These are phyloP conservation scores for Festucalex cinctus DNA, from an alignment of 2,113 vertebrate genomes.

Conservation along the genomic window DNA sequence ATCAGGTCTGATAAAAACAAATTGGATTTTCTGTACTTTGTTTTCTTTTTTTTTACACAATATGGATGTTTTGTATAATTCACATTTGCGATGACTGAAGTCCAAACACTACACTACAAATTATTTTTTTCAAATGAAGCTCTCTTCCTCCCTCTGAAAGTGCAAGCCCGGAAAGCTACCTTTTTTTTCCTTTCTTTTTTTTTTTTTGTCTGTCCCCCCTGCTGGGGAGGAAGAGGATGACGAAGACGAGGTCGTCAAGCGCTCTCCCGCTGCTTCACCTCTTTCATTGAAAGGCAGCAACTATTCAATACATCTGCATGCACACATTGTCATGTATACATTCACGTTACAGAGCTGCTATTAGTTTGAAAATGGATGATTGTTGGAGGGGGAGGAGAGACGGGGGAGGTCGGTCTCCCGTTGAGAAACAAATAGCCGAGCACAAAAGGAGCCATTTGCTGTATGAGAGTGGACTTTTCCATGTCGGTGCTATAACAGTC, in stretches of 20 bases:
- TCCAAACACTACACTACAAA: no score
- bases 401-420: background rate
- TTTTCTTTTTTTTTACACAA: no score
- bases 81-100: no score
- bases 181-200: background rate
- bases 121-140: background rate
- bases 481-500: background rate
- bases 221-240: slow-evolving; percentile 2
- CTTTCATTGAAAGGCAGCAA: background rate
- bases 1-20: no score
- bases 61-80: no score
- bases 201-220: background rate
- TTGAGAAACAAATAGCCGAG: background rate
- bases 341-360: background rate
- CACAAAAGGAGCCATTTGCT: background rate
- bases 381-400: background rate
- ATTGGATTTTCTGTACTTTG: no score
- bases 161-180: background rate
- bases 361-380: background rate
- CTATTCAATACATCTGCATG: background rate
- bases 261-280: background rate
- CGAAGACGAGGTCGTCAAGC: background rate
- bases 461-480: background rate
- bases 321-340: background rate
- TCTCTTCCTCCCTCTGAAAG: background rate